Base-by-base conservation (phyloP, 2,113 vertebrate species). In the Pterocles orientalis region DNA sequence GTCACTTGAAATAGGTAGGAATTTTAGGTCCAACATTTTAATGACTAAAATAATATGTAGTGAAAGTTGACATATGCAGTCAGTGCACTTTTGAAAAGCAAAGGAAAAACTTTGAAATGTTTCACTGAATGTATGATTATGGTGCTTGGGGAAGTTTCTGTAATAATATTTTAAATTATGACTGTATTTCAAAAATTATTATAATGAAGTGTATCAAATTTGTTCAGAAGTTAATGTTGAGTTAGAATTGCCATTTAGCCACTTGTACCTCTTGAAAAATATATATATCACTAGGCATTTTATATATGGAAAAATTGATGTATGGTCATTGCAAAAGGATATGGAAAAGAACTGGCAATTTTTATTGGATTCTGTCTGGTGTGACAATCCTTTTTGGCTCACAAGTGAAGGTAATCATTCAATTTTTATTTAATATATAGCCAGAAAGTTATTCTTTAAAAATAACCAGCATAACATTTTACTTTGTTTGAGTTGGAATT, bases 281-380 rank as follows among this genome's bases (percentile, higher is more conserved):
- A 56, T 86, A 68, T 97, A 43, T 92, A 68, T 90, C 17, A 50
- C 53, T 69, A 86, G 41, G 29, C 23, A 83, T 90, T 83, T 96
- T 90, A 77, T 91, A 45, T 69, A 61, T 76, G 53, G 86, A 96
- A 96, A 93, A 81, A 57, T 48, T 81, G 86, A 65, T 80, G 66
- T 75, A n/a, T 70, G 70, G 69, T 62, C 53, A 75, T 87, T 91
- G 78, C 72, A 79, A 75, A 95, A 84, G 54, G 60, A 19, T 85
- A 41, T 84, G 82, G 89, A 95, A 76, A 80, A 85, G 88, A 95
- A 64, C 24, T 43, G 65, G 18, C 64, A 61, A 68, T 71, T 94
- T 96, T 96, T 88, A 53, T 36, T 97, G 82, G 78, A 94, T 95
- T 96, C 88, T 91, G 26, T 87, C 82, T 39, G 9, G 64, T 84